Conservation (phyloP, 2,888 invertebrate species). For the Cyclophora albipunctata region DNA sequence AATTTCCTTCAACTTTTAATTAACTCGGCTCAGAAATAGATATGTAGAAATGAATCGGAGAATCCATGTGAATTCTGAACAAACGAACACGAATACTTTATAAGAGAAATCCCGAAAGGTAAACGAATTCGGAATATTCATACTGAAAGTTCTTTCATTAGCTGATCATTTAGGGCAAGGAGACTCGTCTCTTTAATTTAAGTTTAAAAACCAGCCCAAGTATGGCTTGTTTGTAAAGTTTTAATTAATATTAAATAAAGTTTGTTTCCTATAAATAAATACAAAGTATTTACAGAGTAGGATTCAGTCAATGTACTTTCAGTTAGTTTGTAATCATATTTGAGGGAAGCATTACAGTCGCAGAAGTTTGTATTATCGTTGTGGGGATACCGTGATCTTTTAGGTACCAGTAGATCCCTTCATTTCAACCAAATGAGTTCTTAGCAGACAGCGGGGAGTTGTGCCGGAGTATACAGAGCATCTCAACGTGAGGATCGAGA, state of each 20-base stretch:
- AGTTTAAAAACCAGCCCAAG: background rate
- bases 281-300: too few relatives aligned
- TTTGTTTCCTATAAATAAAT: too few relatives aligned
- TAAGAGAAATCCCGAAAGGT: conserved; percentile 16
- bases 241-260: too few relatives aligned
- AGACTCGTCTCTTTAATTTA: conserved; percentile 9
- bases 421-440: conserved; percentile 43
- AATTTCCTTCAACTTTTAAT: conserved; percentile 41
- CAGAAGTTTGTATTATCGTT: too few relatives aligned
- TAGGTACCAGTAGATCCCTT: conserved; percentile 29
- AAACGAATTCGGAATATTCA: conserved; percentile 21
- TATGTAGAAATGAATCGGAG: conserved; percentile 9
- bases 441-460: conserved; percentile 43
- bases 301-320: too few relatives aligned
- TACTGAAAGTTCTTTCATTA: conserved; percentile 25
- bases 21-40: conserved; percentile 31
- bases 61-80: conserved; percentile 10
- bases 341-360: too few relatives aligned
- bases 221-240: conserved; percentile 2
- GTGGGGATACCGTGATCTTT: conserved; percentile 10
- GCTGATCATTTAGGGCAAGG: conserved; percentile 14
- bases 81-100: conserved; percentile 21
- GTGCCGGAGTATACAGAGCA: conserved; percentile 41
- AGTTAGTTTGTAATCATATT: too few relatives aligned
- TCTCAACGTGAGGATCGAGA: conserved; percentile 45